These are phyloP conservation scores for Petrocephalus sullivani DNA, from an alignment of 2,797 vertebrate species.

Conservation along the genomic window DNA sequence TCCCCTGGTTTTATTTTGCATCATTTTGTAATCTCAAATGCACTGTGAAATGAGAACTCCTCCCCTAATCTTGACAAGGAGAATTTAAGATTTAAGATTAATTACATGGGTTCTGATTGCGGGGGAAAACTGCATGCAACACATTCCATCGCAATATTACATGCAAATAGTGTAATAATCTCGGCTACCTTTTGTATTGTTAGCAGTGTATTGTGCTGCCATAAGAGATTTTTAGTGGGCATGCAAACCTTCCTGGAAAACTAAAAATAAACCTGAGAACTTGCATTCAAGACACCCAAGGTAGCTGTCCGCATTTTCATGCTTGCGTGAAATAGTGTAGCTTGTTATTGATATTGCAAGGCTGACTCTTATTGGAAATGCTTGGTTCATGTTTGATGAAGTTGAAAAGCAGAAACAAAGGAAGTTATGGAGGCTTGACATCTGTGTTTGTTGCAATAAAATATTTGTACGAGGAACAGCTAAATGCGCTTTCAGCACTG, in stretches of 20 bases:
- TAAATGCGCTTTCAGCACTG: neutral
- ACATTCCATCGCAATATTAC: neutral
- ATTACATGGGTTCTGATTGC: neutral
- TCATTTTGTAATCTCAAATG: neutral
- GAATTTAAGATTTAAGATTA: neutral
- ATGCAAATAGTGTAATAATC: neutral
- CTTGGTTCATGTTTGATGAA: neutral
- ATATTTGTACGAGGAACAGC: neutral
- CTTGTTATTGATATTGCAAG: neutral
- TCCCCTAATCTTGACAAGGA: neutral
- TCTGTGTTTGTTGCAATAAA: neutral
- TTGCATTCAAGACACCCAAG: neutral
- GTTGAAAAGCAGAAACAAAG: neutral
- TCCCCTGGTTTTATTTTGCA: conserved; percentile 14
- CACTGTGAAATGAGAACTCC: neutral
- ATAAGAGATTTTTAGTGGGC: neutral
- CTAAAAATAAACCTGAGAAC: neutral
- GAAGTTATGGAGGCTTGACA: neutral
- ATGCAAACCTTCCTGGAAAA: neutral
- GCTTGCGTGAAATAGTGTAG: neutral
- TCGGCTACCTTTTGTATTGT: neutral
- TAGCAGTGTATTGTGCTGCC: neutral
- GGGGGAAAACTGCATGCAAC: too few relatives aligned
- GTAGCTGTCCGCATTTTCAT: neutral
- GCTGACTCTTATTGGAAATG: neutral